A percentile compares a stretch with the other conserved stretches of the same genome.
Conservation (phyloP, 2,113 vertebrate genomes). For the Salvelinus namaycush region DNA sequence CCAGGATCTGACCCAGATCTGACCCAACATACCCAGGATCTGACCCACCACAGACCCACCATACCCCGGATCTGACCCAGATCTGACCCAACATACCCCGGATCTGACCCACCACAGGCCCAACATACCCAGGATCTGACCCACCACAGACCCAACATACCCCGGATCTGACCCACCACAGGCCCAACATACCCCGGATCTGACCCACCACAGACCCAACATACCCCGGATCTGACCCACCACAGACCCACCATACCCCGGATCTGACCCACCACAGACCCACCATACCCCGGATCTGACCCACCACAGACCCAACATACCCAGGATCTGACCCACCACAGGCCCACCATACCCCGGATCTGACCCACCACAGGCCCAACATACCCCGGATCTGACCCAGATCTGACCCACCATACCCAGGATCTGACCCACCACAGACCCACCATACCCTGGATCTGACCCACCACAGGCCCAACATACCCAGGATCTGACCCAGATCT, state of each 20-base stretch:
- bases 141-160: constrained; percentile 53
- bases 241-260: constrained; percentile 53
- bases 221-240: constrained; percentile 37
- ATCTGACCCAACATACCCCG: constrained; percentile 52
- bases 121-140: constrained; percentile 38
- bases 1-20: constrained; percentile 27
- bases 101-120: constrained; percentile 49
- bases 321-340: constrained; percentile 40
- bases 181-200: constrained; percentile 49
- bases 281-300: constrained; percentile 38
- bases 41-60: constrained; percentile 45
- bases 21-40: constrained; percentile 52
- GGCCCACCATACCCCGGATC: constrained; percentile 49
- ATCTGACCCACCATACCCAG: constrained; percentile 52
- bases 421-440: constrained; percentile 49
- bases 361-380: constrained; percentile 45
- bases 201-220: constrained; percentile 45
- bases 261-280: constrained; percentile 49
- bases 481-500: constrained; percentile 27
- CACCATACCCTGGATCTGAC: constrained; percentile 38
- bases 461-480: constrained; percentile 53
- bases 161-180: constrained; percentile 40
- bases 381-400: constrained; percentile 37
- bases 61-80: constrained; percentile 37
- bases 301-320: constrained; percentile 53